A percentile compares a stretch with the other conserved stretches of the same genome.
Conservation (phyloP, 2,888 invertebrate species). For the Achlya flavicornis region DNA sequence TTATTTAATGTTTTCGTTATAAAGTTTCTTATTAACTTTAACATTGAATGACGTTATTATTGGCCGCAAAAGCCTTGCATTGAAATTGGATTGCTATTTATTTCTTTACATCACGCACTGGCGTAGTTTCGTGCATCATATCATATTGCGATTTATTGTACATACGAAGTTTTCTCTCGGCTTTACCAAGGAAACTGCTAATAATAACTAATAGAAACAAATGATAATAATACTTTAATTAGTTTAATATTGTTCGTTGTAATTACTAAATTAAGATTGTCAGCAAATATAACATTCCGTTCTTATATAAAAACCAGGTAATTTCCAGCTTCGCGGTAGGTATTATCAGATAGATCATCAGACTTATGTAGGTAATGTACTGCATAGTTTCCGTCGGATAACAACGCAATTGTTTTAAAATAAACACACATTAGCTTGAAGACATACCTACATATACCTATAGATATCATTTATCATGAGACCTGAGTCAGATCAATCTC, state of each 20-base stretch:
- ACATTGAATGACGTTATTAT: not conserved
- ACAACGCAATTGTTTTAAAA: not conserved
- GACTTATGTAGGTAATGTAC: not conserved
- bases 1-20: not conserved
- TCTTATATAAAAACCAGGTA: not conserved
- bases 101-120: conserved; percentile 1
- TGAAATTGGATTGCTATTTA: not conserved
- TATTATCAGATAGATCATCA: not conserved
- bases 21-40: not conserved
- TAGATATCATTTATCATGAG: no score
- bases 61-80: not conserved
- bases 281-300: not conserved
- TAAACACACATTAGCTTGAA: no score
- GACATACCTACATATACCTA: no score
- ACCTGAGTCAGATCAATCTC: no score
- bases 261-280: conserved; percentile 1
- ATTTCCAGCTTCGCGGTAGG: conserved; percentile 1
- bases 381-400: conserved; percentile 1
- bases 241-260: not conserved
- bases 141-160: not conserved
- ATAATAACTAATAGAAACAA: not conserved
- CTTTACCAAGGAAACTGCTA: not conserved
- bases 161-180: not conserved
- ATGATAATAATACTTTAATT: no score
- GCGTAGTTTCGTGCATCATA: not conserved